Conservation (phyloP, 2,113 vertebrate species). For the Ochotona curzoniae region DNA sequence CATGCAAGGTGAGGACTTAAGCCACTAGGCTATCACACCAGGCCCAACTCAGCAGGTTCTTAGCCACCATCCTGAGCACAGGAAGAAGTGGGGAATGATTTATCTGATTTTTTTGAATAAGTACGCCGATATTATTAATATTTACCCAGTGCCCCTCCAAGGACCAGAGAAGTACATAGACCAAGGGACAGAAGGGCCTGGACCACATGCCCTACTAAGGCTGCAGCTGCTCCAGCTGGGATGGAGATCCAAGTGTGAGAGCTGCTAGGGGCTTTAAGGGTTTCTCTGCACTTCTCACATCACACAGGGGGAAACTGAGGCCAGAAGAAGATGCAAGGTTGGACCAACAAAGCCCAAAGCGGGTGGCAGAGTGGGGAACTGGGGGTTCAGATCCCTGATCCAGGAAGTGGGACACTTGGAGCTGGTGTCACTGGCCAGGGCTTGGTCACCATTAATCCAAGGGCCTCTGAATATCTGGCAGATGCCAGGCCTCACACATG, state of each 20-base stretch:
- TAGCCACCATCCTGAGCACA: background rate
- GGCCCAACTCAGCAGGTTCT: slow-evolving; percentile 13
- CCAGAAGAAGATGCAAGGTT: background rate
- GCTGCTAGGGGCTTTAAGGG: background rate
- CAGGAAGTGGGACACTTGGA: too few relatives aligned
- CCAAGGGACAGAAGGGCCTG: background rate
- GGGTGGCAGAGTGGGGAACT: background rate
- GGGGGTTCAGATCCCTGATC: too few relatives aligned
- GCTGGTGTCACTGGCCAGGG: too few relatives aligned
- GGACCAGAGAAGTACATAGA: background rate
- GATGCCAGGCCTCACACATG: background rate
- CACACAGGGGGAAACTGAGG: background rate
- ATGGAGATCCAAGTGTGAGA: background rate
- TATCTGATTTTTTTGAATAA: slow-evolving; percentile 48
- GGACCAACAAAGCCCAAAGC: background rate
- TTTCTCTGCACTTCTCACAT: background rate
- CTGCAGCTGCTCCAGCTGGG: background rate
- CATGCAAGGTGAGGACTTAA: too few relatives aligned
- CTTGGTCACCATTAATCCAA: too few relatives aligned
- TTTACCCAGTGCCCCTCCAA: slow-evolving; percentile 4
- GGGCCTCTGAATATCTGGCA: background rate
- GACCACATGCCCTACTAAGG: accelerated
- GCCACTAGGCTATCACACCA: too few relatives aligned
- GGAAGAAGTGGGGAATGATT: slow-evolving; percentile 61
- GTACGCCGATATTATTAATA: slow-evolving; percentile 33